Evolutionary conservation across 2,113 vertebrate genomes (phyloP), one percentile per base, ranked within the genome.

Genomic region (Cinclus cinclus): DNA sequence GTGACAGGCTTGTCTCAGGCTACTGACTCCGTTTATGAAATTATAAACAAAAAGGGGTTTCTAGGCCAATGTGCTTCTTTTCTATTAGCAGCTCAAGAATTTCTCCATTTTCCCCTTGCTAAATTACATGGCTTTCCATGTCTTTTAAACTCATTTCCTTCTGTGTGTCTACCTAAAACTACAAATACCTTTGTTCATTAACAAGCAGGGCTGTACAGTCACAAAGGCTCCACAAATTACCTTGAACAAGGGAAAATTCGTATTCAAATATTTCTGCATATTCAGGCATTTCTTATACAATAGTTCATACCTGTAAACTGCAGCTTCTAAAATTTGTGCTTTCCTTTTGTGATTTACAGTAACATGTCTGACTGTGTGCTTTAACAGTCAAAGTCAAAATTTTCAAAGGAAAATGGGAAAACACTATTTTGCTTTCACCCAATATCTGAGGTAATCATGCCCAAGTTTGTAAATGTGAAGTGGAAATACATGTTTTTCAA

Each of bases 1-100:
- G 87, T 87, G 95, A 94, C 95, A 95, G 84, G 65, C 71, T 41
- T 83, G 71, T 95, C 56, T 74, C 49, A 15, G 69, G 85, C 92
- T 70, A 65, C 96, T 62, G 35, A 63, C 71, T 85, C 30, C 22
- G 1, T 95, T 91, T 89, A 90, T 85, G 85, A 94, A 95, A 79
- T 87, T 87, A 83, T 63, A 94, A 90, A 89, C 87, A 89, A 67
- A 82, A 85, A 74, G 44, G 35, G 18, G 18, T 82, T 87, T 85
- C 87, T 60, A 50, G 63, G 41, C 58, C 90, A 70, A 67, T 15
- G 11, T 47, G 35, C 65, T 92, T 13, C 73, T 77, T 94, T 92
- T 49, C 74, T 81, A 30, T 67, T 49, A 78, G 58, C 49, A 94
- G 69, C 23, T 78, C 41, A 64, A 91, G 31, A 68, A 28, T 58